These are phyloP conservation scores for Ennomos erosarius DNA, from an alignment of 2,888 invertebrate genomes.

Conservation along the genomic window DNA sequence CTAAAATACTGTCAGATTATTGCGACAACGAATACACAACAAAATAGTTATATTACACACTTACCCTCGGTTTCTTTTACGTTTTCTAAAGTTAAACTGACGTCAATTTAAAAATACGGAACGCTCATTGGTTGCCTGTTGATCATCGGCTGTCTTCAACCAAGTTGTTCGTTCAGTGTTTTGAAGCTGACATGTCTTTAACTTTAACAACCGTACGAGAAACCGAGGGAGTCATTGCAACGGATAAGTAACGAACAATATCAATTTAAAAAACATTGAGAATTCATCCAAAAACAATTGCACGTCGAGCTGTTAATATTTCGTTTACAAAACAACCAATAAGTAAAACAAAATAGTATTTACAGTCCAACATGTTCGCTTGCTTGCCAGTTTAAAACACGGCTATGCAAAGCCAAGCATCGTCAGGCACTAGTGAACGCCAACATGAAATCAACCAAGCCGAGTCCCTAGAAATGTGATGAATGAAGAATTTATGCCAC, in stretches of 20 bases:
- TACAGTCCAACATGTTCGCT: conserved; percentile 28
- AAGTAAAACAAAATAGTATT: conserved; percentile 23
- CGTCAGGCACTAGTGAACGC: conserved; percentile 53
- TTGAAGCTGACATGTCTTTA: too few relatives aligned
- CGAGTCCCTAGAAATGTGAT: conserved; percentile 59
- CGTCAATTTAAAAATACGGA: too few relatives aligned
- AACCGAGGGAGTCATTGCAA: conserved; percentile 3
- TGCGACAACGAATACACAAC: conserved; percentile 12
- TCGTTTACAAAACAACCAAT: conserved; percentile 28
- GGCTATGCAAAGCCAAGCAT: conserved; percentile 64
- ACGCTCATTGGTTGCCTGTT: too few relatives aligned
- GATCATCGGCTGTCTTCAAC: too few relatives aligned
- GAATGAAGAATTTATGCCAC: conserved; percentile 56
- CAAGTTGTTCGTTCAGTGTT: too few relatives aligned
- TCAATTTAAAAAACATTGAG: too few relatives aligned
- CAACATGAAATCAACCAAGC: conserved; percentile 76
- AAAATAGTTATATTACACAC: conserved; percentile 12
- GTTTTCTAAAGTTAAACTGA: too few relatives aligned
- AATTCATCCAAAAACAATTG: conserved; percentile 19
- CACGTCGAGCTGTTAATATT: conserved; percentile 32
- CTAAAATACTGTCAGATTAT: conserved; percentile 3
- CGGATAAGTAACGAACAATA: neutral
- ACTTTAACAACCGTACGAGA: too few relatives aligned
- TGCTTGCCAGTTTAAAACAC: conserved; percentile 44
- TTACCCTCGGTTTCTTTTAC: too few relatives aligned